Evolutionary conservation across 2,113 vertebrate species (phyloP), one percentile per base, ranked within the genome.

Genomic region (Aspiorhynchus laticeps): DNA sequence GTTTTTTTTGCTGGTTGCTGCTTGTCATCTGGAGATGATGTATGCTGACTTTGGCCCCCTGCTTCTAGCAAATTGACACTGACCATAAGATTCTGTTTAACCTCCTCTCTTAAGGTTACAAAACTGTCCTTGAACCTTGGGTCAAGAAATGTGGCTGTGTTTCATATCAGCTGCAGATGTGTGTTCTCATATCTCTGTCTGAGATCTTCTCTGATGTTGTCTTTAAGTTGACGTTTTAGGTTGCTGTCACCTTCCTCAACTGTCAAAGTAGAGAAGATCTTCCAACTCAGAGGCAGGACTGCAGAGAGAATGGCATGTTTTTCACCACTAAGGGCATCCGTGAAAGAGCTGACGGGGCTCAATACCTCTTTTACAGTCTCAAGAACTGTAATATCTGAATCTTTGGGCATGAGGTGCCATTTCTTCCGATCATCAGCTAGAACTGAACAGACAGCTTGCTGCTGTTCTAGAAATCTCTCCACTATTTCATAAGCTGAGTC

Each of bases 371-470:
- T 74, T 41, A 74, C 56, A 59, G 56, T 17, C 19, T 53, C 67
- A n/a, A 56, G 6, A 56, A 38, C 36, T 31, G 17, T 73, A 14
- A 56, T 76, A 43, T 59, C 56, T 59, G 7, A 59, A 24, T 59
- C 53, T 24, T 24, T 19, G 2, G 56, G 21, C 21, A 9, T 24
- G 56, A 59, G 56, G 56, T 69, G 12, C 63, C 85, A 86, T 46
- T 86, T 86, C 43, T 86, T 86, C 26, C 76, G n/a, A 28, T 86
- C 56, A 26, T 86, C 85, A 63, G 76, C 85, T 48, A 86, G 61
- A 86, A 78, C 61, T 38, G 85, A 24, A 69, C 24, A 80, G 76
- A 86, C 59, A 11, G 85, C 85, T 80, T 86, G 85, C 76, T 86
- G 75, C 41, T 86, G 76, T 48, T 79, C 85, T 46, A 36, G 65